These are phyloP conservation scores for Mythimna loreyi DNA, from an alignment of 2,888 invertebrate genomes.

Conservation along the genomic window DNA sequence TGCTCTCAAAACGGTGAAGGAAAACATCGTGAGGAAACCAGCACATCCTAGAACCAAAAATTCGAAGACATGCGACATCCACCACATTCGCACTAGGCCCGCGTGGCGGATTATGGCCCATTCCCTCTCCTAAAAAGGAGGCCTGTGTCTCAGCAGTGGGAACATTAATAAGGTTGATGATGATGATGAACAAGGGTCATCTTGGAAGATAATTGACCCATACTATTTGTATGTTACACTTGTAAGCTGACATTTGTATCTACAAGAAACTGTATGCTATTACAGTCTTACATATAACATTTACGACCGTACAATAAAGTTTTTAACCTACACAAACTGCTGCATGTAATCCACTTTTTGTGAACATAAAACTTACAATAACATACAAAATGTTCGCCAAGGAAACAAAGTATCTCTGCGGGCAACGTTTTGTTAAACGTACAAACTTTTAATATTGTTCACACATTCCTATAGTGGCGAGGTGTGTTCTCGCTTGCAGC, in stretches of 20 bases:
- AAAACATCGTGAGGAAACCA: too few species aligned
- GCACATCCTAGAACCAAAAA: too few species aligned
- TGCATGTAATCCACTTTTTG: constrained; percentile 34
- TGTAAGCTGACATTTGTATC: neutral
- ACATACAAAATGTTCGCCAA: constrained; percentile 32
- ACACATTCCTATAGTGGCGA: constrained; percentile 42
- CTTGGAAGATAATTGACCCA: too few species aligned
- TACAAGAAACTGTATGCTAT: neutral
- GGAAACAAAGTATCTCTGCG: constrained; percentile 33
- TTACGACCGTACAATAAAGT: constrained; percentile 19
- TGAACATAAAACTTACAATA: constrained; percentile 46
- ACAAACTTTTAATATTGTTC: constrained; percentile 67
- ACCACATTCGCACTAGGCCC: too few species aligned
- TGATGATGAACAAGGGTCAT: too few species aligned
- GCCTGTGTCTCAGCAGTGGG: too few species aligned
- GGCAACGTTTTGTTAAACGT: constrained; percentile 51
- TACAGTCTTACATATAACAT: constrained; percentile 4
- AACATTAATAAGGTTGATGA: too few species aligned
- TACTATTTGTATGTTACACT: neutral
- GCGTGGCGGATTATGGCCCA: too few species aligned
- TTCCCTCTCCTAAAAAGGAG: too few species aligned
- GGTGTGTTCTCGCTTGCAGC: constrained; percentile 37
- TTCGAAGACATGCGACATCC: too few species aligned
- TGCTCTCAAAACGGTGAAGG: too few species aligned
- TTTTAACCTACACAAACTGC: neutral